Evolutionary conservation across 1,140 invertebrate genomes (phyloP), one percentile per base, ranked within the genome.

Genomic region (Kradibia gibbosae): DNA sequence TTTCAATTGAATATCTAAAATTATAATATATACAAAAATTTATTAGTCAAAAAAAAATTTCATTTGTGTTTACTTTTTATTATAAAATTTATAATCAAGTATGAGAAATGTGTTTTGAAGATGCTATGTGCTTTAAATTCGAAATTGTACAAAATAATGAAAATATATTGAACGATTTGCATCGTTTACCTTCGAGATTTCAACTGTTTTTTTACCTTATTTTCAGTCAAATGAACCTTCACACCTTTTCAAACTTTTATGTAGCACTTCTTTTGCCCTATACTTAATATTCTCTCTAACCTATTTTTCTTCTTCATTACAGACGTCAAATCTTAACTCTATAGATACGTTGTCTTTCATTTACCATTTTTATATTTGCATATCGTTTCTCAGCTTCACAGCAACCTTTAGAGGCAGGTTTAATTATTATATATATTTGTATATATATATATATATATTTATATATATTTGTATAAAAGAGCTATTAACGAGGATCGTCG

Each of bases 401-500:
- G 60, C 72, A 42, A 67, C 55, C 80, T 31, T 73, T 73, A 20
- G 74, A 75, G 81, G 74, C 81, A 82, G 85, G 83, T 87, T 87
- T 85, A 87, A 87, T 87, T 87, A 86, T 86, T 87, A 85, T 84
- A 83, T 83, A 50, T 71, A 57, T 79, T 65, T 75, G 45, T 50
- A 60, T 84, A 86, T 84, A 60, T 55, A 72, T 31, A 57, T 11
- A 25, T 25, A 53, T 39, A 53, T 55, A 70, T 48, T 34, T 67
- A 31, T 77, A 34, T 65, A 57, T 34, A 65, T 48, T 65, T 31
- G 20, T 42, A 76, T 0, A 77, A 39, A 10, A 0, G 15, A 39
- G 39, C 73, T 65, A 39, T 78, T 31, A n/a, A n/a, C 45, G 53
- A 57, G 73, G 62, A 75, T 81, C 42, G 57, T 22, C 77, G 28